Percentiles rank a stretch among this genome's conserved stretches.
Conservation (phyloP, 2,797 vertebrate genomes). For the Aplochiton taeniatus region DNA sequence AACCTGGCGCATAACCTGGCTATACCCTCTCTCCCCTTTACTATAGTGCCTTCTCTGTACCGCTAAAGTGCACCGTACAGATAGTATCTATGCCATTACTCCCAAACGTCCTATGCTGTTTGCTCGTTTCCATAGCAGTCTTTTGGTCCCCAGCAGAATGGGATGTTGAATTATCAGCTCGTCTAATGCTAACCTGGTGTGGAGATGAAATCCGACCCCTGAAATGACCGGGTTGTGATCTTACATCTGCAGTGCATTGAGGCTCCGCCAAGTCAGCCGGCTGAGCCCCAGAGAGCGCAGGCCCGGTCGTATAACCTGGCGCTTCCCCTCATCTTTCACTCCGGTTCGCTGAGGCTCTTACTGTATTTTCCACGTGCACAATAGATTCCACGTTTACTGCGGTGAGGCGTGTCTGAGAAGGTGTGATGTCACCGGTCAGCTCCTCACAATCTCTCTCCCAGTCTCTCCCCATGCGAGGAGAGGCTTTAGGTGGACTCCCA, state of each 20-base stretch:
- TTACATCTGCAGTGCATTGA: slow-evolving; percentile 16
- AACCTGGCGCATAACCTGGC: neutral
- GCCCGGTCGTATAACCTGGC: slow-evolving; percentile 1
- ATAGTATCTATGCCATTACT: too few species aligned
- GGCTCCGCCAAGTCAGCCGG: slow-evolving; percentile 6
- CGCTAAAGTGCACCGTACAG: too few species aligned
- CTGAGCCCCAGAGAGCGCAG: neutral
- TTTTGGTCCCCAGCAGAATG: neutral
- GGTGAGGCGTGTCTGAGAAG: neutral
- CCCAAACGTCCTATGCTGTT: neutral
- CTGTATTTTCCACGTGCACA: neutral
- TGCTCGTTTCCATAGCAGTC: neutral
- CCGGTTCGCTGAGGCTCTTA: neutral
- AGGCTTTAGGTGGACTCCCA: neutral
- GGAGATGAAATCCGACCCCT: neutral
- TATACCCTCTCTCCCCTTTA: slow-evolving; percentile 12
- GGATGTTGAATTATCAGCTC: neutral
- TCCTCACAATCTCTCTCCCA: neutral
- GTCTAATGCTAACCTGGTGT: slow-evolving; percentile 7
- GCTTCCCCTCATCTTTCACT: neutral
- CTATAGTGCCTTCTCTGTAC: neutral
- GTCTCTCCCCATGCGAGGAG: neutral
- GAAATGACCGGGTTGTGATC: slow-evolving; percentile 3
- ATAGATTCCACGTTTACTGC: slow-evolving; percentile 11
- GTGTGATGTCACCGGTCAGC: neutral